These are phyloP conservation scores for Drosophila niveifrons DNA, from an alignment of 2,888 invertebrate species.

Conservation along the genomic window DNA sequence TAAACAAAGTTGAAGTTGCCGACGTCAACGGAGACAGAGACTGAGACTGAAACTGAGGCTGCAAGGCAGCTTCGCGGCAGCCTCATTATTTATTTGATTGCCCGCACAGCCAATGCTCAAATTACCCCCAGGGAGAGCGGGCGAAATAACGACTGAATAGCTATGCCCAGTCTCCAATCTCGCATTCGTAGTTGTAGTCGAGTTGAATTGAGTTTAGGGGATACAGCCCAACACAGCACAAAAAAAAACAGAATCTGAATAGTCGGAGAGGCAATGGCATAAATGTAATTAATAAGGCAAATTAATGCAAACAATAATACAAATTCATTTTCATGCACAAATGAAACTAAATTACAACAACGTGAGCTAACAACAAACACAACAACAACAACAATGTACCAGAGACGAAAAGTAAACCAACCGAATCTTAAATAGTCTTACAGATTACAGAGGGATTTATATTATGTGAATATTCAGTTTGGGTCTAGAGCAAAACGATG, in stretches of 20 bases:
- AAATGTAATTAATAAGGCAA: constrained; percentile 82
- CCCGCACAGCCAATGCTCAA: constrained; percentile 77
- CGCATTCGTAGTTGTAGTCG: no score
- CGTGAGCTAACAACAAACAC: constrained; percentile 40
- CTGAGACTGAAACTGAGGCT: constrained; percentile 10
- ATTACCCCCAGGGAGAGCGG: constrained; percentile 71
- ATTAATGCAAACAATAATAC: constrained; percentile 81
- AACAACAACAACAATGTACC: constrained; percentile 12
- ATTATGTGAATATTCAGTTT: not conserved
- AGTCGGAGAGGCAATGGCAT: constrained; percentile 60
- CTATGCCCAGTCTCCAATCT: constrained; percentile 1
- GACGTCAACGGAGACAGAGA: constrained; percentile 33
- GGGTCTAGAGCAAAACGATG: no score
- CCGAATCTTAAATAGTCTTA: constrained; percentile 31
- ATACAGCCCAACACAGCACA: not conserved
- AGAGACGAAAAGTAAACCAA: constrained; percentile 23
- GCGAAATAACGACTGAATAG: constrained; percentile 23
- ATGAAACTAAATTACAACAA: constrained; percentile 78
- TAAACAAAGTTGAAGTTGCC: constrained; percentile 72
- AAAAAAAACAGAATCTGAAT: constrained; percentile 53
- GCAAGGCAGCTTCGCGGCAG: constrained; percentile 55
- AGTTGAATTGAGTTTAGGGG: not conserved
- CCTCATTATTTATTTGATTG: constrained; percentile 80
- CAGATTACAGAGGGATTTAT: not conserved
- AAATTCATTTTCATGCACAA: constrained; percentile 80